Evolutionary conservation across 1,140 invertebrate genomes (phyloP), one percentile per base, ranked within the genome.

Genomic region (Littorina saxatilis): DNA sequence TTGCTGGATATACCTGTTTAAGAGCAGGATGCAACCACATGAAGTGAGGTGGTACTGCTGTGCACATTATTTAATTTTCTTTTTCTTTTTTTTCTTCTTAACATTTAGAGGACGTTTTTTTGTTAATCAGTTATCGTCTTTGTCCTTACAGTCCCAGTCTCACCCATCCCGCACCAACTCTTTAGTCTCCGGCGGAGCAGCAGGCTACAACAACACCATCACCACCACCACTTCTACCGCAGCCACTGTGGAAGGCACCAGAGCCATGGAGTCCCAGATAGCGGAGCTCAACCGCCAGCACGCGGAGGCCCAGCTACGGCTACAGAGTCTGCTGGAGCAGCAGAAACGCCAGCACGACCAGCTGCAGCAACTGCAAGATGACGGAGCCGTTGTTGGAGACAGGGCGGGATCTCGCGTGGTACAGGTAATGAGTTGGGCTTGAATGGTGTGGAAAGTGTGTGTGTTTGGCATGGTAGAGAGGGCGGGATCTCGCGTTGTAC

Each of bases 231-330:
- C 66, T 39, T 39, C 66, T 23, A 73, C 20, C 70, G 50, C 40
- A 23, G 17, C 13, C 52, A 15, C 1, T 23, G 47, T 29, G 61
- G 27, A 63, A 52, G 3, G 73, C 13, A 37, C 55, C 40, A 61
- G 70, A 35, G 80, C 80, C 29, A 87, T 86, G 82, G 82, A 85
- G 3, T 39, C 81, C 58, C 89, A 90, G 76, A 89, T 90, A 79
- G 87, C 87, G 3, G 86, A 87, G 43, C 78, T 90, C 15, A 89
- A 89, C 66, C 85, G 86, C 63, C 88, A 89, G 66, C 88, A 90
- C 52, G 88, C 86, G 50, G 88, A 89, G 58, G 89, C 89, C 32
- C 87, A 89, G 76, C 86, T 81, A 68, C 81, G 89, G 39, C 79
- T 89, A 7, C 81, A 87, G 52, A 58, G 52, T n/a, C 47, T 90